These are phyloP conservation scores for Ceriagrion tenellum DNA, from an alignment of 2,888 invertebrate genomes.

Conservation along the genomic window DNA sequence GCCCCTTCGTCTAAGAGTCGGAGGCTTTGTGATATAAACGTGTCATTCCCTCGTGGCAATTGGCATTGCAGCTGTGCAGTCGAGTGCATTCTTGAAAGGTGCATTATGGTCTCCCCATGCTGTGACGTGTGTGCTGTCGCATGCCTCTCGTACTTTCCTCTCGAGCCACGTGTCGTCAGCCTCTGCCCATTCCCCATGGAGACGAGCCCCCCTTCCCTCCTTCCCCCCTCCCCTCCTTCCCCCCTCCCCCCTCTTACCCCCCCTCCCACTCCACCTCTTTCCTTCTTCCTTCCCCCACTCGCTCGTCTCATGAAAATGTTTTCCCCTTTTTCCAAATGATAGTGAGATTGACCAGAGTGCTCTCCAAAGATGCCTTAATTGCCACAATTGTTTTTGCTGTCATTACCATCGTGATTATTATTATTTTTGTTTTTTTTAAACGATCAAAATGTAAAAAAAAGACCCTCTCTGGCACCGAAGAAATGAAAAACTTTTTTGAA, in stretches of 20 bases:
- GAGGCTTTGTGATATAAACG: background rate
- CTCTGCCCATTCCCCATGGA: too few species aligned
- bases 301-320: too few species aligned
- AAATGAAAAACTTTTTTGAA: background rate
- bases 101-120: background rate
- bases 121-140: too few species aligned
- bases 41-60: slow-evolving; percentile 1
- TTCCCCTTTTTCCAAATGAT: background rate
- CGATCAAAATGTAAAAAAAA: background rate
- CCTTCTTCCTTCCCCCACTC: too few species aligned
- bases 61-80: background rate
- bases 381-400: background rate
- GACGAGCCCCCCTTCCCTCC: background rate
- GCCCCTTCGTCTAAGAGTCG: background rate
- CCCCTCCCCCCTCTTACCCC: too few species aligned
- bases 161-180: too few species aligned
- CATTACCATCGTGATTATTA: background rate
- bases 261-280: too few species aligned
- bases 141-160: too few species aligned
- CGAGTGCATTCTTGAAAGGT: background rate
- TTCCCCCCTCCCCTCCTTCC: background rate
- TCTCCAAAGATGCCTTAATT: slow-evolving; percentile 62
- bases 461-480: slow-evolving; percentile 18
- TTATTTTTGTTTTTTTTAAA: background rate
- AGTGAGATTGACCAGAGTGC: background rate